Evolutionary conservation across 2,113 vertebrate genomes (phyloP), one percentile per base, ranked within the genome.

Genomic region (Turnix velox): DNA sequence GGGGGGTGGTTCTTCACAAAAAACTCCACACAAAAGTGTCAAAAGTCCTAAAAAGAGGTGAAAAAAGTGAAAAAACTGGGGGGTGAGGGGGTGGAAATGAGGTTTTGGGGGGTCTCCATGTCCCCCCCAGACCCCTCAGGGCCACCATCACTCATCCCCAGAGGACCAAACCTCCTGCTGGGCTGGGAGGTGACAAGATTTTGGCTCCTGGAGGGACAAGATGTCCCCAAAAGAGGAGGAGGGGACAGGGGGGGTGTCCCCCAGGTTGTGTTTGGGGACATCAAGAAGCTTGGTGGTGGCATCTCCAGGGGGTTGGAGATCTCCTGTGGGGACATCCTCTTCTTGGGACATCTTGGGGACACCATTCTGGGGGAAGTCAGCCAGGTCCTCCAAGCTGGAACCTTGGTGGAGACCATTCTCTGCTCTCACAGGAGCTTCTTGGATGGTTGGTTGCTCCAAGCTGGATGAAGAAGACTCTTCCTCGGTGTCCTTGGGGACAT

Each of bases 331-430:
- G n/a, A n/a, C n/a, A n/a, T n/a, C n/a, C n/a, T n/a, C n/a, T n/a
- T n/a, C 31, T 0, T 2, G 37, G 0, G 31, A 62, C 0, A 20
- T 0, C 13, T 10, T 8, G n/a, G 28, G 0, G 1, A 87, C 6
- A 45, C 96, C 88, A 0, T 95, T 97, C 12, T 25, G 75, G 0
- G 61, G 15, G 65, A 96, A 69, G 14, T 95, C 87, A 1, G 84
- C n/a, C 92, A 92, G 87, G 8, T 95, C 90, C 10, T 94, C 92
- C 79, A 89, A 27, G 8, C 86, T 86, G 45, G 86, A 35, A 4
- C 57, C 73, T 6, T 80, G 33, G 68, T 84, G 94, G 37, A 96
- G 68, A 81, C 95, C 96, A 0, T 96, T 93, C 39, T 54, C 20
- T 0, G 79, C 79, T 24, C 3, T 2, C 4, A 0, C 5, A 0